These are phyloP conservation scores for Stichopus horrens DNA, from an alignment of 53 echinoderm and acorn worm species.

Conservation along the genomic window DNA sequence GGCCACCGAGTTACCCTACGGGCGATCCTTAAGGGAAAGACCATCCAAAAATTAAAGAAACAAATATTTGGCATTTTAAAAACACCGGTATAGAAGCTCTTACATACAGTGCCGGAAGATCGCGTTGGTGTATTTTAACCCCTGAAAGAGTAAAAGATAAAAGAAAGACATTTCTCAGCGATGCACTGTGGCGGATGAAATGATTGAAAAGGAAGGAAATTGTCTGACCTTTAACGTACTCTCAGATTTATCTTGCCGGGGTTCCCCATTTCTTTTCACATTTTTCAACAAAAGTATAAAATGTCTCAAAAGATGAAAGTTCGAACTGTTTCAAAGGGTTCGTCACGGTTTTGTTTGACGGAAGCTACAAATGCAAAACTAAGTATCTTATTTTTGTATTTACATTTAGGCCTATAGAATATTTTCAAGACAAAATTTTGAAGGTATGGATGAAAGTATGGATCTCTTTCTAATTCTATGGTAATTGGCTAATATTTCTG, in stretches of 20 bases:
- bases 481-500: no score
- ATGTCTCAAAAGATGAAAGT: no score
- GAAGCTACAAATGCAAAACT: no score
- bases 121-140: neutral
- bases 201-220: neutral
- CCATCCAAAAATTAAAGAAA: neutral
- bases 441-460: no score
- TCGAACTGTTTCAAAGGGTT: no score
- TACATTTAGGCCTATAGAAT: no score
- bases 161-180: neutral
- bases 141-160: neutral
- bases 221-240: neutral
- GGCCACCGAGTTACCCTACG: conserved; percentile 26
- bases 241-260: neutral
- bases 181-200: neutral
- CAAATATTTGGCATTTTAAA: conserved; percentile 40
- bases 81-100: neutral
- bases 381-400: no score
- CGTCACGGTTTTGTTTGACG: no score
- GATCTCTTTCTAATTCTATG: no score
- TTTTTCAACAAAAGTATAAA: no score
- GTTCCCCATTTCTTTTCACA: neutral
- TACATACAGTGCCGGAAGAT: neutral
- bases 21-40: conserved; percentile 22
- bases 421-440: no score